A percentile compares a stretch with the other conserved stretches of the same genome.
Evolutionary conservation across 2,888 invertebrate genomes (phyloP).

Genomic region (Drosophila testacea): DNA sequence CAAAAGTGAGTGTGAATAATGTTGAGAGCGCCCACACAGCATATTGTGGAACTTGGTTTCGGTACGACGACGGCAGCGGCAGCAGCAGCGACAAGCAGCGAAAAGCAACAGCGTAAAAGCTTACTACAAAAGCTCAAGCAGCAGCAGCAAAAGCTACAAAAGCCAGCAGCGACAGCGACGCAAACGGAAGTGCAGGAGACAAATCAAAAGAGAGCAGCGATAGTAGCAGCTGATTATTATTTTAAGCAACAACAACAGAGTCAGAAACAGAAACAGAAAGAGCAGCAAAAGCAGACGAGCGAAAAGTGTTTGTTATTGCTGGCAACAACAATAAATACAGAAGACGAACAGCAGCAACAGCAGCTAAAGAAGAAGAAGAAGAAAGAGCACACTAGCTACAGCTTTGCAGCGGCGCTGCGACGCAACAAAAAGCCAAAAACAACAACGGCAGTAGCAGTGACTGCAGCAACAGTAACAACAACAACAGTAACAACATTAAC

Average conservation of each 20-base stretch:
- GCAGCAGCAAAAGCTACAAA: constrained; percentile 63
- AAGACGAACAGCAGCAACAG: constrained; percentile 41
- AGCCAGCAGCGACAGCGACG: constrained; percentile 24
- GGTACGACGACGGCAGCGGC: constrained; percentile 71
- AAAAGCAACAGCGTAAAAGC: constrained; percentile 56
- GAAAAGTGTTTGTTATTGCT: constrained; percentile 66
- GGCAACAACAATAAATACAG: constrained; percentile 46
- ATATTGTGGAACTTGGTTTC: constrained; percentile 85
- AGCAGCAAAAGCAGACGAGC: constrained; percentile 44
- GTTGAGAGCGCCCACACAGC: constrained; percentile 86
- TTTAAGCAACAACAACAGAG: constrained; percentile 47
- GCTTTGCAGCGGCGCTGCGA: constrained; percentile 72
- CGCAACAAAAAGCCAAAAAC: constrained; percentile 78
- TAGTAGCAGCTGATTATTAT: constrained; percentile 59
- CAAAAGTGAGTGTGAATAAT: constrained; percentile 83
- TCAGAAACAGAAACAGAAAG: constrained; percentile 2
- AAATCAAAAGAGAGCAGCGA: constrained; percentile 56
- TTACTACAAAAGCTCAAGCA: constrained; percentile 65
- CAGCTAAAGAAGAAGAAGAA: constrained; percentile 59
- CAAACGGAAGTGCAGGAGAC: constrained; percentile 49
- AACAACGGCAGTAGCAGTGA: constrained; percentile 38
- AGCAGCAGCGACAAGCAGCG: constrained; percentile 37
- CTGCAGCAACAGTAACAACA: constrained; percentile 36
- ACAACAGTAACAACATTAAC: constrained; percentile 41
- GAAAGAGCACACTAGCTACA: constrained; percentile 70